Evolutionary conservation across 2,888 invertebrate genomes (phyloP).

Genomic region (Brachyptera risi): DNA sequence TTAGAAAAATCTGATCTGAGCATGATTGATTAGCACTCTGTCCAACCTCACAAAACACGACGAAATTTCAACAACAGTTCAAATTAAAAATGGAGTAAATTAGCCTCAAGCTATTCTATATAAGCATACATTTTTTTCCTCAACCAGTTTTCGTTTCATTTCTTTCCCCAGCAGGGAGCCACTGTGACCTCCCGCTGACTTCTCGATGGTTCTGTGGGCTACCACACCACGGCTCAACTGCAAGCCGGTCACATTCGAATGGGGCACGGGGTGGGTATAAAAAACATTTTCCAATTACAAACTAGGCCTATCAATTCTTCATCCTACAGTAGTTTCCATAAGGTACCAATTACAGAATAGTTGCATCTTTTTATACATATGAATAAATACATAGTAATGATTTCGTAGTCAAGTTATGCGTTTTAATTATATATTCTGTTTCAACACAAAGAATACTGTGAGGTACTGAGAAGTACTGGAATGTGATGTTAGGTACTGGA

Average conservation of each 20-base stretch:
- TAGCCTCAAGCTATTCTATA: constrained; percentile 12
- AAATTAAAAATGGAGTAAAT: constrained; percentile 24
- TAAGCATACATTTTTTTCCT: constrained; percentile 19
- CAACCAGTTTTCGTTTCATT: constrained; percentile 30
- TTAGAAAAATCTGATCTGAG: no score
- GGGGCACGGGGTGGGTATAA: constrained; percentile 6
- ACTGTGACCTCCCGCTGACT: constrained; percentile 26
- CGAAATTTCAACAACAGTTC: constrained; percentile 30
- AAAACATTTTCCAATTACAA: constrained; percentile 14
- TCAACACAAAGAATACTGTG: no score
- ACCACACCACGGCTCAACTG: constrained; percentile 9
- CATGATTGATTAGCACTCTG: constrained; percentile 1
- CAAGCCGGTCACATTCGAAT: constrained; percentile 11
- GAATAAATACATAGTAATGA: constrained; percentile 3
- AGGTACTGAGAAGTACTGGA: no score
- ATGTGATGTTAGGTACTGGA: no score
- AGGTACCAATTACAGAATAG: neutral
- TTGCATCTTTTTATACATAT: neutral
- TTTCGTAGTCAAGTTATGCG: neutral
- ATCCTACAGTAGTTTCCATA: constrained; percentile 5
- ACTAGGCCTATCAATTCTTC: constrained; percentile 12
- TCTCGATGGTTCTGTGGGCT: constrained; percentile 22
- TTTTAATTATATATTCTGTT: no score
- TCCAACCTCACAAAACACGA: constrained; percentile 13
- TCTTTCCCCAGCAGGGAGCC: constrained; percentile 29